These are phyloP conservation scores for Amniataba percoides DNA, from an alignment of 2,797 vertebrate genomes.

Conservation along the genomic window DNA sequence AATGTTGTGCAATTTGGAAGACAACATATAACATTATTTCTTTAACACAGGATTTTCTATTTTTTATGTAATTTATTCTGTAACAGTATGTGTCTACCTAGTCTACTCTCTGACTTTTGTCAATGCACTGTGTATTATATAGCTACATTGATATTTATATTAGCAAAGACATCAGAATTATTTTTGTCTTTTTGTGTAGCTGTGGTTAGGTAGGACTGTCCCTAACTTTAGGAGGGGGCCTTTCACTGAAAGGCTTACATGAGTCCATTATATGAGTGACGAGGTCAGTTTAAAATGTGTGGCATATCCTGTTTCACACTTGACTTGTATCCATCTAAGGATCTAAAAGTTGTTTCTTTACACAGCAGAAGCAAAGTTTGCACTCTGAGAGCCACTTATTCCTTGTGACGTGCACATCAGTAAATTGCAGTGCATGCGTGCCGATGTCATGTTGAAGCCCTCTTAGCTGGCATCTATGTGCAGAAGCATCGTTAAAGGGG, in stretches of 20 bases:
- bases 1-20: background rate
- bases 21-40: background rate
- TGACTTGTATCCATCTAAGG: background rate
- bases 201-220: background rate
- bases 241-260: background rate
- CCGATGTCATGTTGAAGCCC: constrained; percentile 27
- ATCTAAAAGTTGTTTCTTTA: background rate
- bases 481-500: constrained; percentile 49
- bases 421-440: background rate
- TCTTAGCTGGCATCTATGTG: constrained; percentile 40
- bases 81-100: background rate
- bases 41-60: background rate
- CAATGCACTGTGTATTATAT: background rate
- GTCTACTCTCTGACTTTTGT: background rate
- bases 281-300: background rate
- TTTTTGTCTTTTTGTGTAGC: background rate
- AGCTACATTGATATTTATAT: background rate
- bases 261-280: background rate
- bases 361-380: constrained; percentile 6
- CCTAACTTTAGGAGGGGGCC: background rate
- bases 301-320: background rate
- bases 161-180: background rate
- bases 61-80: background rate
- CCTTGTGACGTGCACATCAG: constrained; percentile 26
- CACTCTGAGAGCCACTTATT: background rate